Base-by-base conservation (phyloP, 2,113 vertebrate species). In the Nymphicus hollandicus region DNA sequence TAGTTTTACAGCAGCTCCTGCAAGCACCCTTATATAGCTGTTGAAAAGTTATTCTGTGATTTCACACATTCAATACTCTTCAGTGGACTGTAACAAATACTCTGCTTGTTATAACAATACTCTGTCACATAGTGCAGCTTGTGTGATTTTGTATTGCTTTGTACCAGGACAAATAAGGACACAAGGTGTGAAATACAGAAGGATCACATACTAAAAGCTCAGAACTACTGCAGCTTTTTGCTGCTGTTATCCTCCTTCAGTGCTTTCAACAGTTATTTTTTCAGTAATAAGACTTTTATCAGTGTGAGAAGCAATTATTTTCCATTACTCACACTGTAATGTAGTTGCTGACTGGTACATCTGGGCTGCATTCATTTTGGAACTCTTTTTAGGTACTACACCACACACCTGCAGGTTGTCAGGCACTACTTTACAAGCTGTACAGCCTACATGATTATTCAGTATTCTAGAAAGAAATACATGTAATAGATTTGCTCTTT, bases 291-390 rank as follows among this genome's bases (percentile, higher is more conserved):
- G 71, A 74, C 43, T 94, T 94, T 74, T 44, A 80, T 89, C 53
- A 14, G 49, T 66, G 29, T 65, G 86, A 88, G 61, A 81, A 93
- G 60, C 69, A 95, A 96, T 94, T 96, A 83, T 88, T 96, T 91
- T 90, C 68, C 63, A 78, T 90, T 88, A 82, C 50, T 89, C 39
- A 68, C 35, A 77, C 44, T 60, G 35, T 24, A 93, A 91, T 58
- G 78, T 76, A 66, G 60, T 49, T 94, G 63, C 76, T 83, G 85
- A 69, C 74, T 91, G 91, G 46, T 88, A 3, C 86, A 91, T 71
- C 44, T 93, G 64, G 33, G 18, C 74, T 95, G 95, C 90, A 86
- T 92, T 95, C 76, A 90, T 86, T 95, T 47, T 90, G 33, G 58
- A 90, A 55, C 64, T 77, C 86, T 91, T 91, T 93, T 93, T 64